Percentiles rank a stretch among this genome's conserved stretches.
Evolutionary conservation across 2,888 invertebrate species (phyloP).

Genomic region (Corbicula japonica): DNA sequence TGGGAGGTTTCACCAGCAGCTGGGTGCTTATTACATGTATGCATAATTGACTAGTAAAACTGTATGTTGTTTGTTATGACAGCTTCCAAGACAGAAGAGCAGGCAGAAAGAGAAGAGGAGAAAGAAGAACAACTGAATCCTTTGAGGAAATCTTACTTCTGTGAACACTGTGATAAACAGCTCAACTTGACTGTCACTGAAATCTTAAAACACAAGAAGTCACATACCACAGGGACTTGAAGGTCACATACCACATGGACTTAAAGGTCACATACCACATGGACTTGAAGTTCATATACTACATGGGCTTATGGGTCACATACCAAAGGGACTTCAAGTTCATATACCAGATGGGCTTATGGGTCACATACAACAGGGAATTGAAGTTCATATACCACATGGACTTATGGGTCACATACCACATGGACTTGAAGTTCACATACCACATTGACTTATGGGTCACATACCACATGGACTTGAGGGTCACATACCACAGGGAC

Average conservation of each 20-base stretch:
- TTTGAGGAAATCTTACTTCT: constrained; percentile 89
- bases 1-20: too few relatives aligned
- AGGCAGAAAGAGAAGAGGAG: constrained; percentile 74
- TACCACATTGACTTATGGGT: too few relatives aligned
- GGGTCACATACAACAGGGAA: constrained; percentile 83
- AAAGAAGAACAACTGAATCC: constrained; percentile 77
- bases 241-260: too few relatives aligned
- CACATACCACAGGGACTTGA: constrained; percentile 55
- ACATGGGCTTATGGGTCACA: constrained; percentile 88
- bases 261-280: constrained; percentile 87
- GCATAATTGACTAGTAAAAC: too few relatives aligned
- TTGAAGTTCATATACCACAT: too few relatives aligned
- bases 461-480: too few relatives aligned
- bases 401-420: too few relatives aligned
- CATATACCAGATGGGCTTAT: too few relatives aligned
- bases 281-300: constrained; percentile 10
- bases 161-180: constrained; percentile 91
- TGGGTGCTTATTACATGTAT: too few relatives aligned
- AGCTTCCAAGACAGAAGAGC: constrained; percentile 72
- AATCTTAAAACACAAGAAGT: constrained; percentile 93
- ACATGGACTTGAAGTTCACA: too few relatives aligned
- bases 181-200: constrained; percentile 93
- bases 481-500: too few relatives aligned
- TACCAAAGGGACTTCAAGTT: constrained; percentile 5
- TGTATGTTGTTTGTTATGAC: constrained; percentile 11